Percentiles rank a stretch among this genome's conserved stretches.
These are phyloP conservation scores for Xylocopa sonorina DNA, from an alignment of 1,140 invertebrate genomes.

Conservation along the genomic window DNA sequence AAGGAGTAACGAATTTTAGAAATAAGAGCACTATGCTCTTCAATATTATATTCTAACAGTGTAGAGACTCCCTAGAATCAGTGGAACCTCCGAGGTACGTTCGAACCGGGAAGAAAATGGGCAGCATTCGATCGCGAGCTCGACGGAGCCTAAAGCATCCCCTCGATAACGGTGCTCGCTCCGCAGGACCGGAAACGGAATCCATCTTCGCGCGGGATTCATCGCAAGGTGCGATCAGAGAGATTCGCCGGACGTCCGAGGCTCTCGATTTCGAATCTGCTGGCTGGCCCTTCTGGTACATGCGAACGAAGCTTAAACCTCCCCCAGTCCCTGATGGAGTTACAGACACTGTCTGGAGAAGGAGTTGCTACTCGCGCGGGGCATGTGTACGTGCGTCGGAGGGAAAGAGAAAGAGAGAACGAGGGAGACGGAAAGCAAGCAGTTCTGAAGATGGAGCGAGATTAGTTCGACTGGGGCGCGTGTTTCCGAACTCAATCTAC, in stretches of 20 bases:
- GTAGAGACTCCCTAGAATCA: not conserved
- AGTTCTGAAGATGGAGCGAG: conserved; percentile 48
- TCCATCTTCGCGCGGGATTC: conserved; percentile 14
- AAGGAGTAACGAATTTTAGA: too few relatives aligned
- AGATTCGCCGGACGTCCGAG: conserved; percentile 8
- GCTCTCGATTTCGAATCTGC: conserved; percentile 13
- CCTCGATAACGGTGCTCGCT: not conserved
- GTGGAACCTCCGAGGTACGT: not conserved
- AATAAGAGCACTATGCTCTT: too few relatives aligned
- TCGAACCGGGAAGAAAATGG: not conserved
- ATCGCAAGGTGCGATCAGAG: conserved; percentile 1
- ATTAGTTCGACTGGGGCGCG: conserved; percentile 72
- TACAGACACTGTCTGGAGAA: conserved; percentile 41
- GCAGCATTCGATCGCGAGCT: not conserved
- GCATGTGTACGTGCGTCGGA: too few relatives aligned
- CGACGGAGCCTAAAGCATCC: not conserved
- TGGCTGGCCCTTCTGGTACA: conserved; percentile 60
- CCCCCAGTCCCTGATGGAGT: conserved; percentile 59
- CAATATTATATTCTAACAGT: too few relatives aligned
- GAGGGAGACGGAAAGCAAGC: conserved; percentile 16
- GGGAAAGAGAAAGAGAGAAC: too few relatives aligned
- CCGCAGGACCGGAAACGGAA: not conserved
- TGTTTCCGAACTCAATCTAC: conserved; percentile 74
- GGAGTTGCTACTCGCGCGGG: conserved; percentile 33
- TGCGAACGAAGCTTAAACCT: conserved; percentile 64